Conservation (phyloP, 2,113 vertebrate species). For the Takifugu bimaculatus region DNA sequence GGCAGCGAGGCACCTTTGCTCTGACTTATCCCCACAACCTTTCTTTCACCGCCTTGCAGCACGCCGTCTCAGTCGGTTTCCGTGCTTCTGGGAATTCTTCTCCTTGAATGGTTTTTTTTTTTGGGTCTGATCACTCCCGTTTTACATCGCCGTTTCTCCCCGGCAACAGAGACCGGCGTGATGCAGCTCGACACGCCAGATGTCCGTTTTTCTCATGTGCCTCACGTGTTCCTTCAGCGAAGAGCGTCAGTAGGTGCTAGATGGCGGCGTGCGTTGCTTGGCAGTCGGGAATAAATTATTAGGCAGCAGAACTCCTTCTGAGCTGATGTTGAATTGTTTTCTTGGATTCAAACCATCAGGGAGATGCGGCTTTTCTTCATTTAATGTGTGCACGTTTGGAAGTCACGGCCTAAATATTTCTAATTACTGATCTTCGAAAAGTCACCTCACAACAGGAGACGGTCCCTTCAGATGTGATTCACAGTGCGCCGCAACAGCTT, state of each 20-base stretch:
- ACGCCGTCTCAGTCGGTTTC: slow-evolving; percentile 13
- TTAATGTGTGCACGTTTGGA: slow-evolving; percentile 5
- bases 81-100: slow-evolving; percentile 4
- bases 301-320: slow-evolving; percentile 9
- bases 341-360: slow-evolving; percentile 4
- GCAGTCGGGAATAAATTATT: slow-evolving; percentile 35
- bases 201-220: slow-evolving; percentile 35
- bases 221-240: slow-evolving; percentile 25
- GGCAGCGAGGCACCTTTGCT: slow-evolving; percentile 27
- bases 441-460: too few species aligned
- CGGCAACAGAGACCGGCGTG: slow-evolving; percentile 45
- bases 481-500: too few species aligned
- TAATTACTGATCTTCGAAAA: background rate
- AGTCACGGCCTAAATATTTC: slow-evolving; percentile 6
- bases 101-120: background rate
- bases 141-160: slow-evolving; percentile 30
- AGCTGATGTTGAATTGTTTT: slow-evolving; percentile 28
- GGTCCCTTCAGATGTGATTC: too few species aligned
- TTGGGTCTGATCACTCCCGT: background rate
- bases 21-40: slow-evolving; percentile 13
- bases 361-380: slow-evolving; percentile 2
- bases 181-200: slow-evolving; percentile 31
- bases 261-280: slow-evolving; percentile 9
- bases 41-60: slow-evolving; percentile 6
- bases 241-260: slow-evolving; percentile 15